Conservation (phyloP, 2,113 vertebrate species). For the Pantherophis guttatus region DNA sequence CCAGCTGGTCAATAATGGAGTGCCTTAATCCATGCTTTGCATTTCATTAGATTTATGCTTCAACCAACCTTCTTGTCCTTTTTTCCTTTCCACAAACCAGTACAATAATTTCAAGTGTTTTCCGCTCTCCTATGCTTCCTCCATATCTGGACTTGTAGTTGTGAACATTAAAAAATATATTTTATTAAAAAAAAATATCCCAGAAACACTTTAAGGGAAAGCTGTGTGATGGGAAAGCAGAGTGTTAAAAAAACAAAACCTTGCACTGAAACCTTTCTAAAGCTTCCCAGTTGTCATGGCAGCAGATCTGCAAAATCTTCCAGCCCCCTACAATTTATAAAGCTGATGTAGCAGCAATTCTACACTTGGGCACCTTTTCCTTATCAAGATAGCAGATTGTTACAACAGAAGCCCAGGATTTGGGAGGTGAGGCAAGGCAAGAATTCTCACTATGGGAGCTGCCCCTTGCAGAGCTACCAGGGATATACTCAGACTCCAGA, state of each 20-base stretch:
- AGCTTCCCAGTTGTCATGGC: background rate
- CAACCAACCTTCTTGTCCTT: background rate
- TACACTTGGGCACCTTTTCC: background rate
- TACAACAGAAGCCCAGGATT: background rate
- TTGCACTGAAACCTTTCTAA: background rate
- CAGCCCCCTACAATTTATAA: background rate
- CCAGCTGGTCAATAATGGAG: background rate
- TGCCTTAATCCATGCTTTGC: background rate
- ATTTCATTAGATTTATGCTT: background rate
- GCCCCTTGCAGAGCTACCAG: background rate
- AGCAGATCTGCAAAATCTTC: background rate
- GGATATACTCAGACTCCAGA: background rate
- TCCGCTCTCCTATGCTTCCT: background rate
- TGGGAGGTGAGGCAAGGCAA: background rate
- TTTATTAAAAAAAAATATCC: background rate
- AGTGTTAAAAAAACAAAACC: background rate
- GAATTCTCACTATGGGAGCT: background rate
- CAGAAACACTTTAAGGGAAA: background rate
- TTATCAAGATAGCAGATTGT: background rate
- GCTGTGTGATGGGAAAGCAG: background rate
- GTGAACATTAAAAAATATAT: background rate
- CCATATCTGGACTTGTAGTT: background rate
- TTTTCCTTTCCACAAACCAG: background rate
- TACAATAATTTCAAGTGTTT: background rate
- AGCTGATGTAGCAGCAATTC: background rate